phyloP scores from a whole-genome alignment of 2,888 invertebrate genomes.

The Merodon equestris region DNA sequence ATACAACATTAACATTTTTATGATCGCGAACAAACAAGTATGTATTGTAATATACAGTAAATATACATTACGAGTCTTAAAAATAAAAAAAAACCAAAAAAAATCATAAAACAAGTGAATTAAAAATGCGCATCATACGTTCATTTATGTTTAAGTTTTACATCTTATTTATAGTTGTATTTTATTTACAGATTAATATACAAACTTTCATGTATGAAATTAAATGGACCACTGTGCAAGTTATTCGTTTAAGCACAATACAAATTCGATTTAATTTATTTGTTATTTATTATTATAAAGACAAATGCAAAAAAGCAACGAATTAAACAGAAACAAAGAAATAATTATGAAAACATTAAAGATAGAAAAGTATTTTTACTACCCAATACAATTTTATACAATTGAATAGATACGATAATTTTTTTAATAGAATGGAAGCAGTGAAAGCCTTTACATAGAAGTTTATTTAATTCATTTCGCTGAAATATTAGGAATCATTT shows the following conservation, averaged over 20 bases:
- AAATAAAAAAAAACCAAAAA: neutral
- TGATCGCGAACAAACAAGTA: constrained; percentile 58
- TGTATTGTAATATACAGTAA: constrained; percentile 36
- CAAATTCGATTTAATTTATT: constrained; percentile 50
- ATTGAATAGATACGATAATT: no score
- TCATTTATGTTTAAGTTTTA: constrained; percentile 73
- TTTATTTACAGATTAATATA: constrained; percentile 12
- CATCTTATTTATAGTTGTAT: constrained; percentile 69
- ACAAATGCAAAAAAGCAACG: constrained; percentile 58
- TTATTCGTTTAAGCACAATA: constrained; percentile 57
- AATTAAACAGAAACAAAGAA: constrained; percentile 55
- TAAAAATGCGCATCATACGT: neutral
- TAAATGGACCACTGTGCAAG: constrained; percentile 65
- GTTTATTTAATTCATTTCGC: no score
- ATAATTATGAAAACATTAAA: constrained; percentile 22
- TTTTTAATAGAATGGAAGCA: no score
- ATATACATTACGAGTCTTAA: constrained; percentile 29
- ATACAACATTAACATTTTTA: constrained; percentile 37
- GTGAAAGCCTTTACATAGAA: no score
- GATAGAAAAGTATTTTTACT: no score
- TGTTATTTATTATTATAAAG: constrained; percentile 2
- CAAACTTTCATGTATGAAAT: constrained; percentile 6
- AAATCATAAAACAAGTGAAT: neutral
- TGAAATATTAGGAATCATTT: no score
- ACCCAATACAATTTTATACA: no score